Percentiles rank a stretch among this genome's conserved stretches.
Conservation (phyloP, 2,797 vertebrate species). For the Thamnophis elegans region DNA sequence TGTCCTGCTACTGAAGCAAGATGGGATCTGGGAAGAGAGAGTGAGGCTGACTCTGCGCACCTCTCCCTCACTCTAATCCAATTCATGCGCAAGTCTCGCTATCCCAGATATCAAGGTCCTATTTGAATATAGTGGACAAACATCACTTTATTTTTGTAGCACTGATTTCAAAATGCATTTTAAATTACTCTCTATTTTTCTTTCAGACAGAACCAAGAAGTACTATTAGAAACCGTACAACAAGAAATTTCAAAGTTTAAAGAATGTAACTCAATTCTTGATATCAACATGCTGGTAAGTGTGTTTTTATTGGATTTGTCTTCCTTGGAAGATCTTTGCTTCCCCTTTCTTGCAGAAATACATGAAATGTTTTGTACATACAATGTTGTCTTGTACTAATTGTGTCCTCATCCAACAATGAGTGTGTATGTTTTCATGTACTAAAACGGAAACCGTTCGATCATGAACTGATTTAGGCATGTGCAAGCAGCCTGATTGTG, state of each 20-base stretch:
- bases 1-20: too few species aligned
- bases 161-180: conserved; percentile 19
- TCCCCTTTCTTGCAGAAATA: neutral
- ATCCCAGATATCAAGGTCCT: too few species aligned
- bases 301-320: conserved; percentile 17
- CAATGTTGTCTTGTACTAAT: neutral
- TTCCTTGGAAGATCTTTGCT: neutral
- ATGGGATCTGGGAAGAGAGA: too few species aligned
- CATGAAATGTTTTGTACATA: neutral
- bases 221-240: conserved; percentile 92
- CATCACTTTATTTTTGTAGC: neutral
- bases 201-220: conserved; percentile 92
- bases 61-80: too few species aligned
- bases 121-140: too few species aligned
- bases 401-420: neutral
- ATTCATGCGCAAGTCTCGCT: too few species aligned
- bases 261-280: conserved; percentile 87
- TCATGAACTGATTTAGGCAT: neutral
- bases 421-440: neutral
- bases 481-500: neutral
- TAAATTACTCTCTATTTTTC: conserved; percentile 43
- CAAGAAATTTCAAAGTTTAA: conserved; percentile 95
- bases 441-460: neutral
- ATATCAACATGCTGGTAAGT: conserved; percentile 90
- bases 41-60: too few species aligned